These are phyloP conservation scores for Cherax destructor DNA, from an alignment of 1,140 invertebrate genomes.

Conservation along the genomic window DNA sequence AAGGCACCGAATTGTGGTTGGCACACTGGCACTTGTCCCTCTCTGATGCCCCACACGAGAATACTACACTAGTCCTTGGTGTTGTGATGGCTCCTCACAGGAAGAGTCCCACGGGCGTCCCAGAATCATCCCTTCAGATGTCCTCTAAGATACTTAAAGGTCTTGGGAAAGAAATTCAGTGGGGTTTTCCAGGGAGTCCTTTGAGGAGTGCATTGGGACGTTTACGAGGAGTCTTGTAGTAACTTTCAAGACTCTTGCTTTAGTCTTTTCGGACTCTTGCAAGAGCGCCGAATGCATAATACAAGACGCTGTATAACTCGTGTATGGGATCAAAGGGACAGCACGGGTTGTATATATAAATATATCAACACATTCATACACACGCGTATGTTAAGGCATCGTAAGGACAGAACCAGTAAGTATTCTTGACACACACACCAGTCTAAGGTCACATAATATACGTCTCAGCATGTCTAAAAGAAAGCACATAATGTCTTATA, in stretches of 20 bases:
- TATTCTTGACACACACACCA: neutral
- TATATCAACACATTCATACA: neutral
- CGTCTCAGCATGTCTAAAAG: neutral
- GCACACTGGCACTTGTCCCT: neutral
- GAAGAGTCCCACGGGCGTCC: too few relatives aligned
- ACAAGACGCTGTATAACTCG: neutral
- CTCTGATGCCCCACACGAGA: neutral
- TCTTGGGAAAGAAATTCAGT: too few relatives aligned
- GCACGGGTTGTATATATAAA: neutral
- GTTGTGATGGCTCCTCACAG: too few relatives aligned
- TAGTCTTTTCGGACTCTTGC: too few relatives aligned
- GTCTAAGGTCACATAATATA: neutral
- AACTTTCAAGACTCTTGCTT: too few relatives aligned
- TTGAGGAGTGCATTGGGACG: too few relatives aligned
- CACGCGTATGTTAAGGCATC: neutral
- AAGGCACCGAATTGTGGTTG: constrained; percentile 30
- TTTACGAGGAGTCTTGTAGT: too few relatives aligned
- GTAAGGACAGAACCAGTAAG: neutral
- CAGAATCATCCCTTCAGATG: too few relatives aligned
- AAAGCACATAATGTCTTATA: too few relatives aligned
- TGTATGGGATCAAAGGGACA: neutral
- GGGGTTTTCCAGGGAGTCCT: too few relatives aligned
- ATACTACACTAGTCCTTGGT: neutral
- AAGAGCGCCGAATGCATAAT: too few relatives aligned
- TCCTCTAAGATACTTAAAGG: too few relatives aligned